Conservation (phyloP, 1,140 invertebrate genomes). For the Aphelinus certus region DNA sequence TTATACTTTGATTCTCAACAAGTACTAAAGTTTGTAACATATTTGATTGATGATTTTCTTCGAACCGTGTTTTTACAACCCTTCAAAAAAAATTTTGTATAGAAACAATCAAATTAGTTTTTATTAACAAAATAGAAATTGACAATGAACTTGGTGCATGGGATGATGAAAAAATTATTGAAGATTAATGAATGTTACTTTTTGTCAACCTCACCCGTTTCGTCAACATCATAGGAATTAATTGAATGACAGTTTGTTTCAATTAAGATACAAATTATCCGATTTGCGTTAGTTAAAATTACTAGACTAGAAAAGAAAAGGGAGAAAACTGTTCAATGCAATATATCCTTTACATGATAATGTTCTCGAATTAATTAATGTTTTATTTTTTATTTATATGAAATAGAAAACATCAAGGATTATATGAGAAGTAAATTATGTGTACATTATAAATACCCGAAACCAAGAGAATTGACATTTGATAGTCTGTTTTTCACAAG, state of each 20-base stretch:
- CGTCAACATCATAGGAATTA: not conserved
- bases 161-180: too few relatives aligned
- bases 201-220: too few relatives aligned
- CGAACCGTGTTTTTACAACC: too few relatives aligned
- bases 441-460: not conserved
- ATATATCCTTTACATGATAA: not conserved
- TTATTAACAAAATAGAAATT: too few relatives aligned
- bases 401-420: slow-evolving; percentile 13
- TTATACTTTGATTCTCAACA: not conserved
- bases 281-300: not conserved
- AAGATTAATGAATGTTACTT: too few relatives aligned
- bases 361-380: not conserved
- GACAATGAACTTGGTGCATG: too few relatives aligned
- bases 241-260: not conserved
- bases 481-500: too few relatives aligned
- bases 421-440: not conserved
- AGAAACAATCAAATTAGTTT: too few relatives aligned
- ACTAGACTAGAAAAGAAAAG: not conserved
- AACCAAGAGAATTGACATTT: not conserved
- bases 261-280: not conserved
- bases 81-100: too few relatives aligned
- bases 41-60: too few relatives aligned
- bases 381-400: not conserved
- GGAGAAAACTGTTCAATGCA: not conserved
- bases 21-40: not conserved